These are phyloP conservation scores for Triplophysa bombifrons DNA, from an alignment of 2,797 vertebrate genomes.

Conservation along the genomic window DNA sequence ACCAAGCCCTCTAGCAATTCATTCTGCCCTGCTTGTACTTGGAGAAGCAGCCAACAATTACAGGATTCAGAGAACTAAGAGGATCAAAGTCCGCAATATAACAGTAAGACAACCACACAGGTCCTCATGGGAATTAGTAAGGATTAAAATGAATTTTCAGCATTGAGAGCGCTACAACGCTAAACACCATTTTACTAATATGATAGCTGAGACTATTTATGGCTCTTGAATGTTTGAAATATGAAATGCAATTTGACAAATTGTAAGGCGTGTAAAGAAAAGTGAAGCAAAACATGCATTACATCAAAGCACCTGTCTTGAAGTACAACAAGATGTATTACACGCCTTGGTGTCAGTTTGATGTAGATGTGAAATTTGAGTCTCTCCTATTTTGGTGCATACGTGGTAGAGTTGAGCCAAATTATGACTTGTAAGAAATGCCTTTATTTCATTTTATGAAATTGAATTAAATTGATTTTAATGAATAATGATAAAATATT, in stretches of 20 bases:
- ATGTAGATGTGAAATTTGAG: neutral
- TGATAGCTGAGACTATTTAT: slow-evolving; percentile 19
- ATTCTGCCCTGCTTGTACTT: slow-evolving; percentile 41
- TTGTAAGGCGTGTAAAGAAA: neutral
- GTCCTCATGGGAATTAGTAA: slow-evolving; percentile 45
- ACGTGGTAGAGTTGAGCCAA: neutral
- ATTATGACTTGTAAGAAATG: neutral
- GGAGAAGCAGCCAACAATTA: slow-evolving; percentile 43
- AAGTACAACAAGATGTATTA: neutral
- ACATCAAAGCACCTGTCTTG: neutral
- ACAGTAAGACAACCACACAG: slow-evolving; percentile 42
- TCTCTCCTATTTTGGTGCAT: neutral
- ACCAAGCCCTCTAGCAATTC: slow-evolving; percentile 26
- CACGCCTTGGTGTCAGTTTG: neutral
- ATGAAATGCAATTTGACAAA: slow-evolving; percentile 13
- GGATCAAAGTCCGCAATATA: slow-evolving; percentile 50
- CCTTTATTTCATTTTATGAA: neutral
- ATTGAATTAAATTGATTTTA: neutral
- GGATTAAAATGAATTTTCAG: slow-evolving; percentile 53
- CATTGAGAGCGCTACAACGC: slow-evolving; percentile 39
- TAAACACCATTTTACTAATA: slow-evolving; percentile 38
- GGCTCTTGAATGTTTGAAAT: slow-evolving; percentile 9
- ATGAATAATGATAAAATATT: neutral
- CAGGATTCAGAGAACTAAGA: slow-evolving; percentile 48
- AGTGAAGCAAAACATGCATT: slow-evolving; percentile 3